Conservation (phyloP, 1,140 invertebrate species). For the Drosophila micromelanica region DNA sequence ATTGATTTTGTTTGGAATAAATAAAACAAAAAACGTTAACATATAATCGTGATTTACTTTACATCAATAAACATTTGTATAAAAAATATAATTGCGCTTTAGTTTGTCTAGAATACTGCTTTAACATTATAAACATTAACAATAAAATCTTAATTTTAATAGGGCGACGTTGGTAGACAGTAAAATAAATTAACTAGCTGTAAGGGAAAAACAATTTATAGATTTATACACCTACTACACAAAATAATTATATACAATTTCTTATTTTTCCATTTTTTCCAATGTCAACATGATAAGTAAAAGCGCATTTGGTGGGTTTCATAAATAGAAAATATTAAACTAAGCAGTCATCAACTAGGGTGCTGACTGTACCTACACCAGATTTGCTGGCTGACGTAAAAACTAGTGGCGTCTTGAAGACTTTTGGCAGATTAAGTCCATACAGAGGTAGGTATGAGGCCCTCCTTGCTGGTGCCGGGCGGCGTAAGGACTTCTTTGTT, state of each 20-base stretch:
- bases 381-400: not conserved
- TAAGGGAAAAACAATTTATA: slow-evolving; percentile 40
- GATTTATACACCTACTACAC: slow-evolving; percentile 5
- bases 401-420: slow-evolving; percentile 57
- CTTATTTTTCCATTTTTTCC: slow-evolving; percentile 54
- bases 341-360: slow-evolving; percentile 1
- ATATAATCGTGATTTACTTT: slow-evolving; percentile 41
- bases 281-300: slow-evolving; percentile 53
- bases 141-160: slow-evolving; percentile 48
- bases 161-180: slow-evolving; percentile 50
- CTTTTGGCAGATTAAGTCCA: slow-evolving; percentile 87
- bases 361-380: slow-evolving; percentile 8
- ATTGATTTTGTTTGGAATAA: not conserved
- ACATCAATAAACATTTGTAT: slow-evolving; percentile 44
- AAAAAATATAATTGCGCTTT: slow-evolving; percentile 43
- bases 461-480: slow-evolving; percentile 91
- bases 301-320: slow-evolving; percentile 70
- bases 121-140: slow-evolving; percentile 63
- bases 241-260: slow-evolving; percentile 30
- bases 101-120: slow-evolving; percentile 73
- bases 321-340: slow-evolving; percentile 16
- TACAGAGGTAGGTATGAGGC: slow-evolving; percentile 91
- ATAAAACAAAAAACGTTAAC: not conserved
- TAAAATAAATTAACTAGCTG: slow-evolving; percentile 64
- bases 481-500: slow-evolving; percentile 93